A percentile compares a stretch with the other conserved stretches of the same genome.
phyloP scores from a whole-genome alignment of 2,797 vertebrate genomes.

The Psittacula derbiana region DNA sequence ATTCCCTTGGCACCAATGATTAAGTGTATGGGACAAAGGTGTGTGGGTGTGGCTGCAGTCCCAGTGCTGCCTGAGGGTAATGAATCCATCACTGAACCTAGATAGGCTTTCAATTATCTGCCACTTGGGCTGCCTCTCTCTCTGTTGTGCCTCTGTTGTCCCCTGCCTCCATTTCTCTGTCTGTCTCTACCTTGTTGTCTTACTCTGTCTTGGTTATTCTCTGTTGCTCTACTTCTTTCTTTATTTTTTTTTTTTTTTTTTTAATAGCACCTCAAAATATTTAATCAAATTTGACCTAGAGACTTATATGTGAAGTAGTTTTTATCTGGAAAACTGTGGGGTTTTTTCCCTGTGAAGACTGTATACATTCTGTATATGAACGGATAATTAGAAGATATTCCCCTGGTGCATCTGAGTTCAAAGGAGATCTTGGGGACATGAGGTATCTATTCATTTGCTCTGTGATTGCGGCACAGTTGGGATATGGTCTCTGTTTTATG shows the following conservation, averaged over 20 bases:
- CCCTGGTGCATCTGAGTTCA: neutral
- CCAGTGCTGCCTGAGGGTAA: neutral
- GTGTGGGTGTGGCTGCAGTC: neutral
- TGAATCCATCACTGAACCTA: neutral
- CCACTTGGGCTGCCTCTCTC: neutral
- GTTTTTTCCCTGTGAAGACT: neutral
- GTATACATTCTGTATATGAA: neutral
- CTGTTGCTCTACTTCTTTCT: neutral
- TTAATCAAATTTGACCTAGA: neutral
- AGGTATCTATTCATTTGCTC: neutral
- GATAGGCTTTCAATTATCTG: neutral
- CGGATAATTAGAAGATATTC: neutral
- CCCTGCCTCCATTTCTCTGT: neutral
- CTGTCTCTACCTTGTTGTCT: neutral
- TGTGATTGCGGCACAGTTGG: neutral
- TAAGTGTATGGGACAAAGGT: neutral
- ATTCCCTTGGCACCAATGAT: neutral
- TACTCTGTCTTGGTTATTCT: neutral
- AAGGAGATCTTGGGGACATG: neutral
- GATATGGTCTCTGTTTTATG: neutral
- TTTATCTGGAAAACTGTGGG: neutral
- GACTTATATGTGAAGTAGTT: neutral
- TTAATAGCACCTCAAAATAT: neutral
- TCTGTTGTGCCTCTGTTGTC: neutral
- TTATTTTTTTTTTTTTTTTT: neutral